Percentiles rank a stretch among this genome's conserved stretches.
These are phyloP conservation scores for Gymnocypris eckloni DNA, from an alignment of 2,797 vertebrate species.

Conservation along the genomic window DNA sequence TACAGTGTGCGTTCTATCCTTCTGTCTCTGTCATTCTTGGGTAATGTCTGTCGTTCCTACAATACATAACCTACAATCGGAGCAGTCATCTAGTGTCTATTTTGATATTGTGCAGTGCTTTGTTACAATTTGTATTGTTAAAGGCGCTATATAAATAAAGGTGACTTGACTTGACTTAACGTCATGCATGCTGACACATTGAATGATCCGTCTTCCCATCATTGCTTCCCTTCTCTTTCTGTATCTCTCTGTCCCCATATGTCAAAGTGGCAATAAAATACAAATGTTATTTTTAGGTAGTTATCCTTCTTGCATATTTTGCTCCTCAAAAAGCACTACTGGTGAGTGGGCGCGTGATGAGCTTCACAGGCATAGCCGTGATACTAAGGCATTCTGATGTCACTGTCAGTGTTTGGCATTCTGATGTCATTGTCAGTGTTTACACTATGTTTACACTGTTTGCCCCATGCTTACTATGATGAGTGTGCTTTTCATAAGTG, in stretches of 20 bases:
- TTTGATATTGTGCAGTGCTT: too few relatives aligned
- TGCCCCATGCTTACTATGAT: not conserved
- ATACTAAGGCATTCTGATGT: conserved; percentile 33
- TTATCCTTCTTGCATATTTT: conserved; percentile 3
- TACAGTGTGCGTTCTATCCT: too few relatives aligned
- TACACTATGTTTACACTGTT: not conserved
- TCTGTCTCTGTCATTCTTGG: too few relatives aligned
- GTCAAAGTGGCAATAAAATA: not conserved
- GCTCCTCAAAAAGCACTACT: not conserved
- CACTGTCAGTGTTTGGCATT: conserved; percentile 23
- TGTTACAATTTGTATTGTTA: too few relatives aligned
- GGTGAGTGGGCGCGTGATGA: not conserved
- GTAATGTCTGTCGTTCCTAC: too few relatives aligned
- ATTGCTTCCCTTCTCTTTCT: not conserved
- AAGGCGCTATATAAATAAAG: too few relatives aligned
- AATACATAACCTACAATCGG: not conserved
- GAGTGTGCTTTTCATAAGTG: not conserved
- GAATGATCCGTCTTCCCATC: not conserved
- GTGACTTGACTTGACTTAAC: not conserved
- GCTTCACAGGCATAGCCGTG: conserved; percentile 1
- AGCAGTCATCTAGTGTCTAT: not conserved
- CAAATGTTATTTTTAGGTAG: conserved; percentile 24
- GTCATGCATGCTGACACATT: not conserved
- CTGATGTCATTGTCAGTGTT: conserved; percentile 36
- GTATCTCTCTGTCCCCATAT: not conserved